Evolutionary conservation across 2,797 vertebrate genomes (phyloP).

Genomic region (Acipenser oxyrinchus): DNA sequence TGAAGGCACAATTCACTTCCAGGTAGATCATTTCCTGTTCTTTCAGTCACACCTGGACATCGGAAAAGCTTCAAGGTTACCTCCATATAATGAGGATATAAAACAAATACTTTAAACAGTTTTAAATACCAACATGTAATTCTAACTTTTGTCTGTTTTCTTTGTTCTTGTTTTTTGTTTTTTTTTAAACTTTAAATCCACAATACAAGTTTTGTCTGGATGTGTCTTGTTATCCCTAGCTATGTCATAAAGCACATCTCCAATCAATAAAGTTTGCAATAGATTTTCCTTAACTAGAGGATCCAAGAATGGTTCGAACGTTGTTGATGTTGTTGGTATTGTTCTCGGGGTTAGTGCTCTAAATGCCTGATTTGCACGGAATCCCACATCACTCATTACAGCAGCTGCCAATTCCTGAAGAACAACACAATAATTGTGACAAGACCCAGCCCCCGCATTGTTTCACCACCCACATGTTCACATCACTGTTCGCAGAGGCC

Average conservation of each 20-base stretch:
- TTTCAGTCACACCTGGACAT: constrained; percentile 1
- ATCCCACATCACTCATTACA: neutral
- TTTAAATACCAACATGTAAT: too few species aligned
- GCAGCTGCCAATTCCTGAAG: neutral
- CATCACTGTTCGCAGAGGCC: neutral
- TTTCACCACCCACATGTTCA: neutral
- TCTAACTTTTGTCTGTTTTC: too few species aligned
- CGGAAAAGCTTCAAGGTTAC: too few species aligned
- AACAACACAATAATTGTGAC: neutral
- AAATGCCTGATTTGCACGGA: neutral
- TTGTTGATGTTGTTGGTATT: neutral
- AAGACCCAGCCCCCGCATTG: neutral
- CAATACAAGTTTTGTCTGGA: too few species aligned
- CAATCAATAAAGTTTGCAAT: constrained; percentile 20
- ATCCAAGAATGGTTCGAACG: constrained; percentile 5
- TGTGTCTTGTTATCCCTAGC: neutral
- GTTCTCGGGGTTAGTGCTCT: neutral
- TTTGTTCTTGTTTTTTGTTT: too few species aligned
- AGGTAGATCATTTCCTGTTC: constrained; percentile 6
- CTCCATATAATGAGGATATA: too few species aligned
- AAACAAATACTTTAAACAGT: too few species aligned
- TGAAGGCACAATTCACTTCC: constrained; percentile 4
- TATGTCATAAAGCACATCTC: constrained; percentile 15
- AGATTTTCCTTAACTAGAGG: constrained; percentile 15
- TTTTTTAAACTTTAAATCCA: too few species aligned